Percentiles rank a stretch among this genome's conserved stretches.
Evolutionary conservation across 2,113 vertebrate species (phyloP).

Genomic region (Myotis davidii): DNA sequence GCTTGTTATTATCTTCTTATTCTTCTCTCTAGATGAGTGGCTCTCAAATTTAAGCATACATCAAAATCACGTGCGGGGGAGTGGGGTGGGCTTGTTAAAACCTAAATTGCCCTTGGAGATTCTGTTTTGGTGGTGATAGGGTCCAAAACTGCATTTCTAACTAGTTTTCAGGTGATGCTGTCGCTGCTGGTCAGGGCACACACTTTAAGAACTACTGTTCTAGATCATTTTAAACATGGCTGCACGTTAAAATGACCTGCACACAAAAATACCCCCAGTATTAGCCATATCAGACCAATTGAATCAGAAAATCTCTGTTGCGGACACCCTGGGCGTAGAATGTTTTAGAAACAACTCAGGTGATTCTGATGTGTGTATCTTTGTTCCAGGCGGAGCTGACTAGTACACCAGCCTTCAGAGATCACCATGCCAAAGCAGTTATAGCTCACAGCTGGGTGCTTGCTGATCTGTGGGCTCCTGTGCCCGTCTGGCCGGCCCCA

Average conservation of each 20-base stretch:
- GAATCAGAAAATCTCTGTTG: not conserved
- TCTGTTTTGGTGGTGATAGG: not conserved
- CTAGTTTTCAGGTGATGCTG: not conserved
- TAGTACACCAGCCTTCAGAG: not conserved
- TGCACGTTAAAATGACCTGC: not conserved
- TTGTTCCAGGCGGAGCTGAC: not conserved
- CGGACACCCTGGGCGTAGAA: not conserved
- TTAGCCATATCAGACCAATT: not conserved
- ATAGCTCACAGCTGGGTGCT: not conserved
- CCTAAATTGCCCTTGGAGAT: not conserved
- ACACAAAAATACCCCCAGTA: not conserved
- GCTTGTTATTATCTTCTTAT: conserved; percentile 12
- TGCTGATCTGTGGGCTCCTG: not conserved
- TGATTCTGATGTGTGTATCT: not conserved
- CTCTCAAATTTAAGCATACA: not conserved
- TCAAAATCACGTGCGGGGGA: not conserved
- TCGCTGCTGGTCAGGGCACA: not conserved
- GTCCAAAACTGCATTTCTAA: not conserved
- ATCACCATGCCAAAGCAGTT: not conserved
- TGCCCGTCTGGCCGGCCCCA: not conserved
- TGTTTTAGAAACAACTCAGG: not conserved
- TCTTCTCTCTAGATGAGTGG: not conserved
- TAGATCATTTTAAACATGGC: not conserved
- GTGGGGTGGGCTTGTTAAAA: not conserved
- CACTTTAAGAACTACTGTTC: not conserved